Evolutionary conservation across 2,113 vertebrate species (phyloP).

Genomic region (Odocoileus hemionus): DNA sequence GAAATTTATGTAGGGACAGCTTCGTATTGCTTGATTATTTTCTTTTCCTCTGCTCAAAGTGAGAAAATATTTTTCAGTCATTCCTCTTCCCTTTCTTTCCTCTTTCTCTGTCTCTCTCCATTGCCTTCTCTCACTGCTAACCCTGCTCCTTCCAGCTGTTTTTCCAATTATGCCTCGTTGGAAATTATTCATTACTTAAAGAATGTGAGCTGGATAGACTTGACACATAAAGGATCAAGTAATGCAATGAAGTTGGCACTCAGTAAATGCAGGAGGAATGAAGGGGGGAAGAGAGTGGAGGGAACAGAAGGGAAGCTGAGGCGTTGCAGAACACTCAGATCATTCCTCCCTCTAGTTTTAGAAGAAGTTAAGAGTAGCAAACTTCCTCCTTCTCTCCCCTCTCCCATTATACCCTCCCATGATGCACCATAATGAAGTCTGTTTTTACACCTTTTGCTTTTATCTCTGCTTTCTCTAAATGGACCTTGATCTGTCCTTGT

Average conservation of each 20-base stretch:
- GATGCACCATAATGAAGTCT: rapidly evolving
- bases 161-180: slow-evolving; percentile 57
- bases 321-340: background rate
- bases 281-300: background rate
- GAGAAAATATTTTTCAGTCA: slow-evolving; percentile 53
- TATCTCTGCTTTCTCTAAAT: background rate
- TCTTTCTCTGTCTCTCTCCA: background rate
- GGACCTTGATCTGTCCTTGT: background rate
- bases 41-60: slow-evolving; percentile 48
- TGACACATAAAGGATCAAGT: background rate
- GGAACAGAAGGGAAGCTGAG: background rate
- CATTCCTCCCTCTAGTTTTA: background rate
- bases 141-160: slow-evolving; percentile 42
- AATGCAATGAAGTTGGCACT: background rate
- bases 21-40: slow-evolving; percentile 58
- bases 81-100: background rate
- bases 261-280: background rate
- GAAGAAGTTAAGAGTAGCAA: background rate
- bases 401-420: background rate
- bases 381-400: background rate
- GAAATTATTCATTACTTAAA: slow-evolving; percentile 64
- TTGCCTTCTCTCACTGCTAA: background rate
- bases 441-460: background rate
- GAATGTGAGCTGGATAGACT: slow-evolving; percentile 41
- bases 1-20: slow-evolving; percentile 13